Conservation (phyloP, 2,797 vertebrate species). For the Rhinatrema bivittatum region DNA sequence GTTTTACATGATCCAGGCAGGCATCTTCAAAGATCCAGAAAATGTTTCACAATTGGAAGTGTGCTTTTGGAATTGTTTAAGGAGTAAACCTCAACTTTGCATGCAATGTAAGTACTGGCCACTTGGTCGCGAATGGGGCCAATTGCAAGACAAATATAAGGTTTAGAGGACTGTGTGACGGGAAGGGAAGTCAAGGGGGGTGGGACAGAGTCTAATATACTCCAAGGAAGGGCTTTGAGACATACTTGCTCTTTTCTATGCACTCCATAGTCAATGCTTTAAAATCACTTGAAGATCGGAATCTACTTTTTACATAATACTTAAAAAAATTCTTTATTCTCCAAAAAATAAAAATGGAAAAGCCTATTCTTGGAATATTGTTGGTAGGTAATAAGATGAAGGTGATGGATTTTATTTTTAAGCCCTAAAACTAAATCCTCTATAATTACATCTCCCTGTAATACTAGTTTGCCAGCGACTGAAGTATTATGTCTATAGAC, state of each 20-base stretch:
- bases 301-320: slow-evolving; percentile 42
- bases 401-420: slow-evolving; percentile 50
- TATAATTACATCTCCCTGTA: slow-evolving; percentile 45
- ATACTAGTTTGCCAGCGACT: slow-evolving; percentile 49
- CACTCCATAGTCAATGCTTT: slow-evolving; percentile 30
- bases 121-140: neutral
- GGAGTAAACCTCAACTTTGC: slow-evolving; percentile 32
- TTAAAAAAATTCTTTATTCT: slow-evolving; percentile 43
- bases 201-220: no score
- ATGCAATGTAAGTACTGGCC: neutral
- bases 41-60: slow-evolving; percentile 49
- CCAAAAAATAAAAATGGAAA: slow-evolving; percentile 22
- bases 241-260: no score
- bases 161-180: no score
- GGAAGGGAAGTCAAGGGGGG: no score
- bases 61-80: slow-evolving; percentile 61
- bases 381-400: slow-evolving; percentile 39
- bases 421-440: slow-evolving; percentile 47
- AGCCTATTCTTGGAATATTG: slow-evolving; percentile 45
- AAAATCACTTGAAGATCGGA: slow-evolving; percentile 39
- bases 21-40: slow-evolving; percentile 38
- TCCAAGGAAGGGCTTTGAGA: no score
- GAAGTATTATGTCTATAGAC: slow-evolving; percentile 48
- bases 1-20: slow-evolving; percentile 47
- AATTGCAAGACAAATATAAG: neutral